These are phyloP conservation scores for Acrobasis consociella DNA, from an alignment of 2,888 invertebrate species.

Conservation along the genomic window DNA sequence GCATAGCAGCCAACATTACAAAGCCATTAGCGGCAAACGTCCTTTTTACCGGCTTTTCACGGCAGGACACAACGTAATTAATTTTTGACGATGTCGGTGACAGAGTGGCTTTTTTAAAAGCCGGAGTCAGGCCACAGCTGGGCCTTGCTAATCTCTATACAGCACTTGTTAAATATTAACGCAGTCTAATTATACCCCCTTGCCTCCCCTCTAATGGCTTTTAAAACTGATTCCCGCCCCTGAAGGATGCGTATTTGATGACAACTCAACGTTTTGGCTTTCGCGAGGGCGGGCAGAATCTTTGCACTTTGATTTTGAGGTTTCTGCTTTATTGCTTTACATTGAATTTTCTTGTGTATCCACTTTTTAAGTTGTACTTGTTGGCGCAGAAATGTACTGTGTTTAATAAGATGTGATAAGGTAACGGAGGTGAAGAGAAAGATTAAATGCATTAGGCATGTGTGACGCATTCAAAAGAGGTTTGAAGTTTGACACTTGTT, in stretches of 20 bases:
- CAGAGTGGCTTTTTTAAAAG: slow-evolving; percentile 73
- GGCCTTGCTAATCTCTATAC: slow-evolving; percentile 71
- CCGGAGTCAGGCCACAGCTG: slow-evolving; percentile 70
- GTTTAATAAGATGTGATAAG: neutral
- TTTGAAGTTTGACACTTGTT: slow-evolving; percentile 20
- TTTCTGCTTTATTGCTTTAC: slow-evolving; percentile 27
- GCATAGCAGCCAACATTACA: slow-evolving; percentile 44
- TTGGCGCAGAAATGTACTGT: slow-evolving; percentile 4
- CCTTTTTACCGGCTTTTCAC: slow-evolving; percentile 51
- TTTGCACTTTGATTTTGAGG: slow-evolving; percentile 35
- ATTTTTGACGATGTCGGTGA: slow-evolving; percentile 70
- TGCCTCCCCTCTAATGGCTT: slow-evolving; percentile 76
- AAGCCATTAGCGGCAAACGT: slow-evolving; percentile 58
- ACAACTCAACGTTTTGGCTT: slow-evolving; percentile 69
- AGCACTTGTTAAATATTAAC: slow-evolving; percentile 83
- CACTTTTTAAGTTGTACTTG: neutral
- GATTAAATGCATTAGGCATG: slow-evolving; percentile 43
- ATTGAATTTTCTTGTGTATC: slow-evolving; percentile 25
- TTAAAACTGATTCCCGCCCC: slow-evolving; percentile 82
- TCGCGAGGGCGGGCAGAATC: slow-evolving; percentile 45
- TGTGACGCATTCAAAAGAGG: slow-evolving; percentile 35
- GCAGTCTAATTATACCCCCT: slow-evolving; percentile 78
- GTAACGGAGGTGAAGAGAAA: slow-evolving; percentile 21
- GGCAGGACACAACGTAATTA: slow-evolving; percentile 61
- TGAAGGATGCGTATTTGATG: slow-evolving; percentile 81